These are phyloP conservation scores for Dasypus novemcinctus DNA, from an alignment of 2,113 vertebrate genomes.

Conservation along the genomic window DNA sequence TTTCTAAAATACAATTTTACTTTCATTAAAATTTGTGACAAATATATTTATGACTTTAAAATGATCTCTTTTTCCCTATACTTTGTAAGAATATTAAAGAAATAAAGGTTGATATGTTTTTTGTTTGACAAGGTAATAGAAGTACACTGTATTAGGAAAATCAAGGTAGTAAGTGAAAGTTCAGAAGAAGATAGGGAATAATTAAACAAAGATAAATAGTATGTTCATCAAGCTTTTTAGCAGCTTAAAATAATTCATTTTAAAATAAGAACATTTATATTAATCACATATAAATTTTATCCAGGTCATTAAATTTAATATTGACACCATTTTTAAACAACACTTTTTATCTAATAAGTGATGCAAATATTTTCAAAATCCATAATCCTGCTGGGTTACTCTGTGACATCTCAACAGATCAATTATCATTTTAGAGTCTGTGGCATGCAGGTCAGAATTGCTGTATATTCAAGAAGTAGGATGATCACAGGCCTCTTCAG, in stretches of 20 bases:
- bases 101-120: background rate
- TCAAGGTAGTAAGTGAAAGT: background rate
- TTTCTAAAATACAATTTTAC: background rate
- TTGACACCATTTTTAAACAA: background rate
- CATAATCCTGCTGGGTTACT: background rate
- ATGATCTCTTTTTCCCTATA: background rate
- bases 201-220: background rate
- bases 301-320: background rate
- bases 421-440: background rate
- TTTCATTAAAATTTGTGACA: background rate
- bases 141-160: background rate
- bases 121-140: background rate
- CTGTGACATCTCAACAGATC: background rate
- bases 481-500: background rate
- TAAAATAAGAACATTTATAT: background rate
- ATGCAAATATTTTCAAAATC: constrained; percentile 8
- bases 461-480: rapidly evolving
- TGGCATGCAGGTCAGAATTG: background rate
- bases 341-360: background rate
- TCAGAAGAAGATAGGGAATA: background rate
- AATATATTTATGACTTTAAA: background rate
- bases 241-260: background rate
- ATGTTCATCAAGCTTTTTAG: background rate
- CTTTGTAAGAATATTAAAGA: background rate
- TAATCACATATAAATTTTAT: background rate